These are phyloP conservation scores for Mythimna impura DNA, from an alignment of 2,888 invertebrate genomes.

Conservation along the genomic window DNA sequence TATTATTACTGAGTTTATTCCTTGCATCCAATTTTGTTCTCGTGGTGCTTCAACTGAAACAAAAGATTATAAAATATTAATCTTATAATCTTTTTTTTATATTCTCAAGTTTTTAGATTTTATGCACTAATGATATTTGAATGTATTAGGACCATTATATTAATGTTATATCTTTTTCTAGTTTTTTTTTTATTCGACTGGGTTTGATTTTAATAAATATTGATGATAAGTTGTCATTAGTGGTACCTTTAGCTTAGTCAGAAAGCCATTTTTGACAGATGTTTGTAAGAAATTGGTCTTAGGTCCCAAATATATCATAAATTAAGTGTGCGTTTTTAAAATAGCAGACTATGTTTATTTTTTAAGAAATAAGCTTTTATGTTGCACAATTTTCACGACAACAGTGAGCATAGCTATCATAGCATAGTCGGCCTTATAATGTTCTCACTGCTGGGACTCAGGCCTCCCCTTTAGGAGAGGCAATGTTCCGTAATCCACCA, in stretches of 20 bases:
- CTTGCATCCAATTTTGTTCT: not conserved
- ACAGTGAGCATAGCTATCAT: too few relatives aligned
- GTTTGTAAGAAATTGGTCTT: too few relatives aligned
- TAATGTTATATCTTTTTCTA: not conserved
- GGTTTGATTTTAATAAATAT: not conserved
- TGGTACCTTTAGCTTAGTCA: too few relatives aligned
- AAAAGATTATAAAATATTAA: not conserved
- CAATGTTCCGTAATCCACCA: too few relatives aligned
- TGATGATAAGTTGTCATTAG: not conserved
- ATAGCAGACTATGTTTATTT: not conserved
- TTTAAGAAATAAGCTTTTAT: not conserved
- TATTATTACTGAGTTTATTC: slow-evolving; percentile 1
- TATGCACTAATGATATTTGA: not conserved
- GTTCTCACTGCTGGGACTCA: too few relatives aligned
- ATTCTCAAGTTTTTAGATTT: not conserved
- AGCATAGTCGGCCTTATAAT: too few relatives aligned
- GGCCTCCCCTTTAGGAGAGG: too few relatives aligned
- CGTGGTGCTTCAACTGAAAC: not conserved
- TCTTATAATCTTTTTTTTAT: too few relatives aligned
- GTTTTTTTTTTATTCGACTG: not conserved
- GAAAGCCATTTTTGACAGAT: too few relatives aligned
- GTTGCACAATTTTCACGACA: too few relatives aligned
- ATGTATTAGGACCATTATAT: not conserved
- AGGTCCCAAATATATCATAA: not conserved
- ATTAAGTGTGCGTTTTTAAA: not conserved